Evolutionary conservation across 2,113 vertebrate genomes (phyloP), one percentile per base, ranked within the genome.

Genomic region (Campylorhamphus procurvoides): DNA sequence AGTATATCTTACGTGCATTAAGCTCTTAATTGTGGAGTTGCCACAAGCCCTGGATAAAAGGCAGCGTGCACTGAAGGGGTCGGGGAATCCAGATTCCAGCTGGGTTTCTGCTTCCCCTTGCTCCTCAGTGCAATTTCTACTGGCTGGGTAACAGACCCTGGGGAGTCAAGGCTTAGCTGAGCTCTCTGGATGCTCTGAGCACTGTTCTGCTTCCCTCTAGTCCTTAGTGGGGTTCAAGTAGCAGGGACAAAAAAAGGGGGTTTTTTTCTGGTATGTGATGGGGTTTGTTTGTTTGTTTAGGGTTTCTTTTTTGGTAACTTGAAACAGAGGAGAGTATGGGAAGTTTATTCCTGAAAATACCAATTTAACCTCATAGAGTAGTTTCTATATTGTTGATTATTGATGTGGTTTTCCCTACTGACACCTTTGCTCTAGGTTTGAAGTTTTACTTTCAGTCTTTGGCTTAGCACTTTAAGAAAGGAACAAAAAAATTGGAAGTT

Each of bases 1-100:
- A 96, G 85, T 90, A 91, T 93, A 95, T 93, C 76, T 95, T 95
- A 58, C 1, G 14, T 94, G 93, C 76, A 31, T 91, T 96, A 83
- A 90, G 79, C 76, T 85, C 52, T 69, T 90, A 87, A 96, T 76
- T 90, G 92, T 29, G 75, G 68, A 72, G 90, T 79, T 93, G 68
- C 91, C 72, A 73, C 85, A 73, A 93, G 79, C 68, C 58, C 79
- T 20, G 75, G 63, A 79, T 85, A 73, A 94, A 95, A 94, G 93
- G 78, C 62, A 24, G 44, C 0, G 1, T 0, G 0, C 8, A 2
- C 42, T 50, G 79, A 53, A 69, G 71, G 80, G 68, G 62, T 42
- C 0, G 1, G 64, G 56, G 85, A 77, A 91, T 80, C 72, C 76
- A 71, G 55, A n/a, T 77, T 62, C 12, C 81, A 79, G 92, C 87